These are phyloP conservation scores for Laterallus jamaicensis DNA, from an alignment of 2,113 vertebrate genomes.

Conservation along the genomic window DNA sequence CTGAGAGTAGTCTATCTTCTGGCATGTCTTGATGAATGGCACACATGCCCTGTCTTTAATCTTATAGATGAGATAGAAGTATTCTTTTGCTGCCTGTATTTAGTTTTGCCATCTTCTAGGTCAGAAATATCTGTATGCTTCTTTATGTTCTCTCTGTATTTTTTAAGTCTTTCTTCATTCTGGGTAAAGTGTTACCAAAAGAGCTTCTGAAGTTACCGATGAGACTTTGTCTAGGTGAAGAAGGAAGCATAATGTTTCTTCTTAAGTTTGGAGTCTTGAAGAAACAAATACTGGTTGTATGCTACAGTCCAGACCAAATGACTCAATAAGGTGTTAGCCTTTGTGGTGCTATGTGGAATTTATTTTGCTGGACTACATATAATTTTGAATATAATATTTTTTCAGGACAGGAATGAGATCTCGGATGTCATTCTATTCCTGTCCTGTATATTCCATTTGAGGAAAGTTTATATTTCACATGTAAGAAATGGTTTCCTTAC, in stretches of 20 bases:
- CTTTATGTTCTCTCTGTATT: neutral
- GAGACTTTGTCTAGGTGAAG: neutral
- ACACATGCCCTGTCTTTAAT: neutral
- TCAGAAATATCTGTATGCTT: neutral
- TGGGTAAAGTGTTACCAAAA: neutral
- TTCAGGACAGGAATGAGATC: neutral
- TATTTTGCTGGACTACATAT: neutral
- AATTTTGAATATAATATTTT: neutral
- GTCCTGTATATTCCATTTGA: neutral
- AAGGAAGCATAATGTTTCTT: neutral
- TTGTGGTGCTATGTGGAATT: neutral
- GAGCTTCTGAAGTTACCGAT: neutral
- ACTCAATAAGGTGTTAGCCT: neutral
- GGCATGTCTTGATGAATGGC: neutral
- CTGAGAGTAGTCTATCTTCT: neutral
- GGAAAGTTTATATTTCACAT: neutral
- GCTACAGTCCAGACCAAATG: neutral
- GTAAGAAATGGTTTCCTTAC: neutral
- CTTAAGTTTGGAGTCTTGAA: neutral
- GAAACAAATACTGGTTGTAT: neutral
- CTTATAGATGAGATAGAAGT: neutral
- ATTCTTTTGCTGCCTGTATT: neutral
- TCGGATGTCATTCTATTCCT: neutral
- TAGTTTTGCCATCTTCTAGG: neutral
- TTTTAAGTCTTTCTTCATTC: neutral